Evolutionary conservation across 1,140 invertebrate species (phyloP).

Genomic region (Harpegnathos saltator): DNA sequence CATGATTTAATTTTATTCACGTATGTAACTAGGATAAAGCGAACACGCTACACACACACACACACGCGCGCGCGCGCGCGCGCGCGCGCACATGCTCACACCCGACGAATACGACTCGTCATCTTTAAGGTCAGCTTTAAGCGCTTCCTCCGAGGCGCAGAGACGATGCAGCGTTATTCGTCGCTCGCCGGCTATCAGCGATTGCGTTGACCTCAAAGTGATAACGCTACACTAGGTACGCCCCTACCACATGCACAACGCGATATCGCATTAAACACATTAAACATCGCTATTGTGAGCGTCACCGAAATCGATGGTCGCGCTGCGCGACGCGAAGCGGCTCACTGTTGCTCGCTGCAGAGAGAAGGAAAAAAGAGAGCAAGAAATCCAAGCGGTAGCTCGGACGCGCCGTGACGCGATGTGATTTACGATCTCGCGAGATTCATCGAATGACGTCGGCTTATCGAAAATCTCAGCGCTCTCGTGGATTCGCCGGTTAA

Average conservation of each 20-base stretch:
- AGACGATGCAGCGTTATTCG: conserved; percentile 30
- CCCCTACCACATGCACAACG: conserved; percentile 40
- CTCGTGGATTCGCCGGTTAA: conserved; percentile 18
- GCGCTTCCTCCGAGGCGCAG: conserved; percentile 46
- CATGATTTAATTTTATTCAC: too few species aligned
- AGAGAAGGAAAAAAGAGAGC: background rate
- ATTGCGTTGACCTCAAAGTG: conserved; percentile 69
- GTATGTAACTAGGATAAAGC: too few species aligned
- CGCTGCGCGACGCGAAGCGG: background rate
- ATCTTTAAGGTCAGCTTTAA: conserved; percentile 50
- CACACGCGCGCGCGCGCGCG: background rate
- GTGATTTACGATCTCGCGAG: conserved; percentile 9
- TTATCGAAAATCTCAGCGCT: conserved; percentile 40
- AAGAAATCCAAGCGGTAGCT: conserved; percentile 3
- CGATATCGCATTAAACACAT: conserved; percentile 59
- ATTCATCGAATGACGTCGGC: conserved; percentile 15
- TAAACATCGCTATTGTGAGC: conserved; percentile 45
- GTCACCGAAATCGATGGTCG: conserved; percentile 56
- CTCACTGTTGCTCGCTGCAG: background rate
- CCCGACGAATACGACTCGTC: conserved; percentile 1
- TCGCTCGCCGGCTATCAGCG: conserved; percentile 59
- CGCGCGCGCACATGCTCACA: too few species aligned
- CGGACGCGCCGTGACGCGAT: background rate
- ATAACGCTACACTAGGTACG: conserved; percentile 56
- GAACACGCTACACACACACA: too few species aligned